Percentiles rank a stretch among this genome's conserved stretches.
These are phyloP conservation scores for Cheilosia vulpina DNA, from an alignment of 2,888 invertebrate species.

Conservation along the genomic window DNA sequence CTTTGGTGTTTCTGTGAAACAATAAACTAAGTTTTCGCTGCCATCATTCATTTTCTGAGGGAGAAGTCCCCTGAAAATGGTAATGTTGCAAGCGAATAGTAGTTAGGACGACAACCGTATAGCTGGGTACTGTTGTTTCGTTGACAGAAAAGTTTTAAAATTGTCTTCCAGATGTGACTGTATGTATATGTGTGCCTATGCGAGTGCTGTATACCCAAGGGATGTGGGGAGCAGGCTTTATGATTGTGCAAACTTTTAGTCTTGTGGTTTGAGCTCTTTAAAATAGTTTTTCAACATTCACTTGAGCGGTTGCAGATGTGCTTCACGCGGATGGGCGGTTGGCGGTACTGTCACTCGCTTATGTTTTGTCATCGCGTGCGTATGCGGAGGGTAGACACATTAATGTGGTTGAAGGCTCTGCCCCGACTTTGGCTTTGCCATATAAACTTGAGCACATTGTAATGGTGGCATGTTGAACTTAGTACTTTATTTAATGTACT, in stretches of 20 bases:
- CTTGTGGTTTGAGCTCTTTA: conserved; percentile 66
- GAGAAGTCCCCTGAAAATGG: conserved; percentile 39
- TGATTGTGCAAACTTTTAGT: conserved; percentile 45
- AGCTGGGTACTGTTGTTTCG: conserved; percentile 55
- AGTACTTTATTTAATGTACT: conserved; percentile 54
- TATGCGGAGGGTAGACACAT: conserved; percentile 37
- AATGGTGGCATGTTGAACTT: conserved; percentile 63
- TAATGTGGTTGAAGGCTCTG: conserved; percentile 50
- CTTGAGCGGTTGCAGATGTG: conserved; percentile 53
- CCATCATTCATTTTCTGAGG: conserved; percentile 61
- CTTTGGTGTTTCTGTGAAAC: conserved; percentile 42
- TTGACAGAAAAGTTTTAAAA: conserved; percentile 70
- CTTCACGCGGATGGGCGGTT: conserved; percentile 17
- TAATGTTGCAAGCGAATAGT: conserved; percentile 48
- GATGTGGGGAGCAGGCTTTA: conserved; percentile 3
- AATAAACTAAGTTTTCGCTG: conserved; percentile 67
- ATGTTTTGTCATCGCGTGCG: conserved; percentile 50
- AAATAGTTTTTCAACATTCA: conserved; percentile 69
- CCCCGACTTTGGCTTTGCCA: conserved; percentile 37
- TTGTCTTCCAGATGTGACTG: conserved; percentile 72
- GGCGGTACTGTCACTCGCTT: neutral
- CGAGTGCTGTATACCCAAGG: neutral
- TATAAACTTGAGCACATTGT: conserved; percentile 54
- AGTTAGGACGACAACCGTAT: neutral
- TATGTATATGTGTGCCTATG: neutral